A percentile compares a stretch with the other conserved stretches of the same genome.
Evolutionary conservation across 2,888 invertebrate species (phyloP).

Genomic region (Sclerodermus sp.): DNA sequence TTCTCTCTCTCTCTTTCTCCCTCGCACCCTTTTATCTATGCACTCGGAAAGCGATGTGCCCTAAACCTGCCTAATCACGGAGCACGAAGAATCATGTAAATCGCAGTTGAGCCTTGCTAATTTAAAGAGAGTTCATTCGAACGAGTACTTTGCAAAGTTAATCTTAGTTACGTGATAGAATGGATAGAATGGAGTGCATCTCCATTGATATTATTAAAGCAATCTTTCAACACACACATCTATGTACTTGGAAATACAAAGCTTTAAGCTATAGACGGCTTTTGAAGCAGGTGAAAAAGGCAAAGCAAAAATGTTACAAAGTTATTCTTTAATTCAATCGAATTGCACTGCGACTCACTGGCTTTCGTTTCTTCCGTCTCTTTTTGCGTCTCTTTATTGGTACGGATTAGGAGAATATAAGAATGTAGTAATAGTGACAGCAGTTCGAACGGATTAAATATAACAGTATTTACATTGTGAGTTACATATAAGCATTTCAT

Average conservation of each 20-base stretch:
- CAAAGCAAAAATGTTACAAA: too few species aligned
- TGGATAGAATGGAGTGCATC: too few species aligned
- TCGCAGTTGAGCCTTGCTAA: neutral
- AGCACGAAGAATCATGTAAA: conserved; percentile 12
- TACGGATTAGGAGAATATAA: conserved; percentile 32
- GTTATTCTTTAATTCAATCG: too few species aligned
- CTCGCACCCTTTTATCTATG: neutral
- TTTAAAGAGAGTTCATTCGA: too few species aligned
- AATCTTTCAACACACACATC: too few species aligned
- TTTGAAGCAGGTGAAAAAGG: too few species aligned
- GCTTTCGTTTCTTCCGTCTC: conserved; percentile 17
- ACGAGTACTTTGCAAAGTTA: too few species aligned
- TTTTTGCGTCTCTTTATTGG: conserved; percentile 22
- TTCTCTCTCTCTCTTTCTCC: neutral
- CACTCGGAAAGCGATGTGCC: too few species aligned
- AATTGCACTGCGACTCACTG: conserved; percentile 9
- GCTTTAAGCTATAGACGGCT: too few species aligned
- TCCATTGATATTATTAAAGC: too few species aligned
- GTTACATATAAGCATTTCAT: conserved; percentile 34
- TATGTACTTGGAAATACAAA: too few species aligned
- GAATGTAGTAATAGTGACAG: conserved; percentile 33
- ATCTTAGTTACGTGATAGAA: too few species aligned
- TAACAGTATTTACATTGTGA: conserved; percentile 45
- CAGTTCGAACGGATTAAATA: conserved; percentile 32
- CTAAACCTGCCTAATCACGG: conserved; percentile 23